phyloP scores from a whole-genome alignment of 2,888 invertebrate genomes.

The Metellina segmentata region DNA sequence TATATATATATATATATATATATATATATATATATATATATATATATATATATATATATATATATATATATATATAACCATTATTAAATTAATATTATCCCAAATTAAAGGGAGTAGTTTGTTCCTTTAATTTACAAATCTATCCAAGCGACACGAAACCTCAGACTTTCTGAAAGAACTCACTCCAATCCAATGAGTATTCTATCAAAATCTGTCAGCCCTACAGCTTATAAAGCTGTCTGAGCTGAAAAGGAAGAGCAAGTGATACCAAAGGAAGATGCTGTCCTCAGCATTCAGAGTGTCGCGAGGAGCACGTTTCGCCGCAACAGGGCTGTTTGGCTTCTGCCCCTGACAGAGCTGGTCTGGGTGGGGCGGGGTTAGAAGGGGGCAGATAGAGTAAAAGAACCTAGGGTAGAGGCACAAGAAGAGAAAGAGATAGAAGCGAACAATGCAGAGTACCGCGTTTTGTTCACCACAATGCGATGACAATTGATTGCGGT shows the following conservation, averaged over 20 bases:
- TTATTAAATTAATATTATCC: no score
- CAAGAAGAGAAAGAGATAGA: constrained; percentile 9
- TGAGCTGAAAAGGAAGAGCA: not conserved
- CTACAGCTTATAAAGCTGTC: not conserved
- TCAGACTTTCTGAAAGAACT: not conserved
- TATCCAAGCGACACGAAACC: no score
- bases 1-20: no score
- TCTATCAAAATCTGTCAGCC: not conserved
- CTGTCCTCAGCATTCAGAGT: constrained; percentile 54
- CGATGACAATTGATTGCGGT: constrained; percentile 26
- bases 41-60: no score
- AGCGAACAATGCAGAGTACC: not conserved
- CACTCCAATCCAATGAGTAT: not conserved
- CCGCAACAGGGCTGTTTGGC: not conserved
- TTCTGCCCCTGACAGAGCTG: not conserved
- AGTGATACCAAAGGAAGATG: constrained; percentile 17
- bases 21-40: no score
- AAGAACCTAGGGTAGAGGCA: not conserved
- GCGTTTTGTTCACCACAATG: constrained; percentile 18
- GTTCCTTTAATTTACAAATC: no score
- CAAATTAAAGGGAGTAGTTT: no score
- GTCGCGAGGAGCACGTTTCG: constrained; percentile 46
- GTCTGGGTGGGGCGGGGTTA: not conserved
- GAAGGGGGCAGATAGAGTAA: constrained; percentile 27
- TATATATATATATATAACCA: no score